Percentiles rank a stretch among this genome's conserved stretches.
phyloP scores from a whole-genome alignment of 2,797 vertebrate species.

The Hydrophis major region DNA sequence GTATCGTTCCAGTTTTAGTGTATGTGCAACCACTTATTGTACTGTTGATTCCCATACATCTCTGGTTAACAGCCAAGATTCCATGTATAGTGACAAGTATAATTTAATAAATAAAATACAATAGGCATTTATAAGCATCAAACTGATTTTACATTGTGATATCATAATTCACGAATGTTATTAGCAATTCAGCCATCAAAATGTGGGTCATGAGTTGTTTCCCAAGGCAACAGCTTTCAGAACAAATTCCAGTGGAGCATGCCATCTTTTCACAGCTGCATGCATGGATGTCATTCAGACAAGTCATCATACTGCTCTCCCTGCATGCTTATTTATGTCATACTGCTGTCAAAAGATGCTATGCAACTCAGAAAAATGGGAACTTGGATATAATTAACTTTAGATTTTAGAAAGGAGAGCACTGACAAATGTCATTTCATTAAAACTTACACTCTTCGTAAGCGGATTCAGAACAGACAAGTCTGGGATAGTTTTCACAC shows the following conservation, averaged over 20 bases:
- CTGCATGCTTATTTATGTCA: neutral
- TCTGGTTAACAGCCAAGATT: neutral
- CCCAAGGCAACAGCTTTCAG: neutral
- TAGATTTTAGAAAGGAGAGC: neutral
- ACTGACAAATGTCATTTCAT: neutral
- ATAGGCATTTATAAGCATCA: neutral
- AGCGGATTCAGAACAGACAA: neutral
- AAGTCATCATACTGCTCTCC: neutral
- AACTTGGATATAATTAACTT: neutral
- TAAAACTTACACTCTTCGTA: neutral
- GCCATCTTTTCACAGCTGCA: neutral
- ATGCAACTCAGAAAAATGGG: neutral
- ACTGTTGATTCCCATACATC: neutral
- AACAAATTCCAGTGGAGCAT: neutral
- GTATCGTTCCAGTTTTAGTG: neutral
- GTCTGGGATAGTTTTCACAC: neutral
- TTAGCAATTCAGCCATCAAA: neutral
- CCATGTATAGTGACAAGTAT: neutral
- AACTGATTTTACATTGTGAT: neutral
- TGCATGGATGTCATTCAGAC: neutral
- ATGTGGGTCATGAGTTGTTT: neutral
- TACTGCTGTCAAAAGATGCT: neutral
- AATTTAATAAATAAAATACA: neutral
- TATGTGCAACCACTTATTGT: neutral
- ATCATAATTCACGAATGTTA: neutral